Percentiles rank a stretch among this genome's conserved stretches.
phyloP scores from a whole-genome alignment of 2,113 vertebrate genomes.

The Dasyurus viverrinus region DNA sequence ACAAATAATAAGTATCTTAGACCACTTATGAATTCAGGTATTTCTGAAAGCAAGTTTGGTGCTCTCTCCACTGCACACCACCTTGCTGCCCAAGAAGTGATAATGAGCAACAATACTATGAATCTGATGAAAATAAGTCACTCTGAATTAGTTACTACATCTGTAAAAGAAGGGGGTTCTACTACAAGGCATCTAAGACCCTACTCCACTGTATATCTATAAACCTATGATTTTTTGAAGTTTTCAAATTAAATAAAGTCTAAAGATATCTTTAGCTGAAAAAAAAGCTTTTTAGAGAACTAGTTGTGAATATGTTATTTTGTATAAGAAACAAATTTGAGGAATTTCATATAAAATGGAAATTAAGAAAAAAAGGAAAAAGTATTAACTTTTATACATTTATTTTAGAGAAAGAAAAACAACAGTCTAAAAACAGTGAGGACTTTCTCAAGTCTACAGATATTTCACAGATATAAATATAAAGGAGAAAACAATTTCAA shows the following conservation, averaged over 20 bases:
- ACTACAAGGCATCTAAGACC: background rate
- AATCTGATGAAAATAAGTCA: background rate
- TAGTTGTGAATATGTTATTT: conserved; percentile 6
- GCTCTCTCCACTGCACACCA: background rate
- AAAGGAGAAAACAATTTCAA: conserved; percentile 1
- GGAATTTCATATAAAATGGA: background rate
- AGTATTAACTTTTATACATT: background rate
- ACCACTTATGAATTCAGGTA: too few species aligned
- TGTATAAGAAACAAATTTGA: conserved; percentile 7
- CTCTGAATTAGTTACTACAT: background rate
- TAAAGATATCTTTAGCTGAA: background rate
- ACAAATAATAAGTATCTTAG: background rate
- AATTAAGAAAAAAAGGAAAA: background rate
- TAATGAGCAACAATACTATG: background rate
- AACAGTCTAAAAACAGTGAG: background rate
- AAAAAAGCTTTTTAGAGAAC: background rate
- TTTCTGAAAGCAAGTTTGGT: too few species aligned
- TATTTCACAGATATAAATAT: background rate
- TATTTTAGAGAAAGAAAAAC: background rate
- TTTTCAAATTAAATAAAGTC: background rate
- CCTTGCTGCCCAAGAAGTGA: background rate
- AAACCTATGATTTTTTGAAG: background rate
- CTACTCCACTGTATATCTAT: background rate
- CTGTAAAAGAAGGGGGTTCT: background rate
- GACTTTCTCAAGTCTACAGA: background rate